phyloP scores from a whole-genome alignment of 2,888 invertebrate species.

The Tachina grossa region DNA sequence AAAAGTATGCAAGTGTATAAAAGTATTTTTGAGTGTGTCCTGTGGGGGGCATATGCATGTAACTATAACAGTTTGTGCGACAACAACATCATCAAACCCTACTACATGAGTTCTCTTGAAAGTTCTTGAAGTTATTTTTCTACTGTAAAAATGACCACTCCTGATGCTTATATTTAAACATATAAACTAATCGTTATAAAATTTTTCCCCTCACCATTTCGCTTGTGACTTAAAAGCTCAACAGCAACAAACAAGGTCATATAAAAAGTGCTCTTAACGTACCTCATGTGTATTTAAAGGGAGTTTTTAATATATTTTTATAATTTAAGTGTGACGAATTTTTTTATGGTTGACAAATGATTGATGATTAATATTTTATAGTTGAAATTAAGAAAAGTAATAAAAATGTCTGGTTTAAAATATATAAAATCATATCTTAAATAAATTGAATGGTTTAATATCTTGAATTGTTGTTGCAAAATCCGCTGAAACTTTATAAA shows the following conservation, averaged over 20 bases:
- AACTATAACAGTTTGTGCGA: neutral
- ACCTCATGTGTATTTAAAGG: slow-evolving; percentile 61
- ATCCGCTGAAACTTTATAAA: too few species aligned
- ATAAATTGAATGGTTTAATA: too few species aligned
- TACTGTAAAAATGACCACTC: slow-evolving; percentile 19
- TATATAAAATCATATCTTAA: too few species aligned
- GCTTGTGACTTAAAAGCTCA: slow-evolving; percentile 63
- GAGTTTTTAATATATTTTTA: slow-evolving; percentile 74
- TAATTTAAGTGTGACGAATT: slow-evolving; percentile 78
- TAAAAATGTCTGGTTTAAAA: neutral
- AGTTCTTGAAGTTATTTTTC: slow-evolving; percentile 38
- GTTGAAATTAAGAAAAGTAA: neutral
- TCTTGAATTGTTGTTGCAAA: too few species aligned
- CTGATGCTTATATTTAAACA: slow-evolving; percentile 24
- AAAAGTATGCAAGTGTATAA: slow-evolving; percentile 12
- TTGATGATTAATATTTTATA: slow-evolving; percentile 74
- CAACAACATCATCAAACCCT: slow-evolving; percentile 29
- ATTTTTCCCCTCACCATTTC: slow-evolving; percentile 12
- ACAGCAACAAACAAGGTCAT: slow-evolving; percentile 78
- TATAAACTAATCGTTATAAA: slow-evolving; percentile 43
- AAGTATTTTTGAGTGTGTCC: slow-evolving; percentile 5
- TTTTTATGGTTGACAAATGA: slow-evolving; percentile 79
- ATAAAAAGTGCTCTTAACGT: slow-evolving; percentile 76
- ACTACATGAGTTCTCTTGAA: slow-evolving; percentile 16
- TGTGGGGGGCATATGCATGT: slow-evolving; percentile 11